phyloP scores from a whole-genome alignment of 2,113 vertebrate species.

The Pyrgilauda ruficollis region DNA sequence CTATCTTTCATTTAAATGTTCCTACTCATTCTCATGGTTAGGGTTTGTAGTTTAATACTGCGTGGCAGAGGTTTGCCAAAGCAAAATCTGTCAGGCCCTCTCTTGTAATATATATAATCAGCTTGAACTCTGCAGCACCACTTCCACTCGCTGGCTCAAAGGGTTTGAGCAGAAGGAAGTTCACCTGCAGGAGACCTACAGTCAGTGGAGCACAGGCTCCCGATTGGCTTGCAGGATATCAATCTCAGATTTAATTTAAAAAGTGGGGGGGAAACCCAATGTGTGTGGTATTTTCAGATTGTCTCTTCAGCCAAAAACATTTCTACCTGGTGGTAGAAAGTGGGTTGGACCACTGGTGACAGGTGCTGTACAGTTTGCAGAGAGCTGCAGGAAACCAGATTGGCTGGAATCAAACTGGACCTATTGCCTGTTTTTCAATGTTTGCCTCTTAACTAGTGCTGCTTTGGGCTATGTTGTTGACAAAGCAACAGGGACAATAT shows the following conservation, averaged over 20 bases:
- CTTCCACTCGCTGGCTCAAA: neutral
- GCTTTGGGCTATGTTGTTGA: neutral
- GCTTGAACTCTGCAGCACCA: neutral
- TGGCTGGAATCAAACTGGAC: neutral
- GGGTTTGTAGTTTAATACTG: neutral
- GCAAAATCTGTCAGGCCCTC: neutral
- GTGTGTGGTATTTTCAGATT: neutral
- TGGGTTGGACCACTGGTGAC: neutral
- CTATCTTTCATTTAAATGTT: constrained; percentile 39
- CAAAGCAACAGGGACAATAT: neutral
- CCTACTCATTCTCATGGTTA: neutral
- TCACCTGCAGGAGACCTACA: neutral
- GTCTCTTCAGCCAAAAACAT: neutral
- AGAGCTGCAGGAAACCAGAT: neutral
- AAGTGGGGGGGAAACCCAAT: fast-evolving
- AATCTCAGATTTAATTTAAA: neutral
- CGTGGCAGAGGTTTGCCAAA: neutral
- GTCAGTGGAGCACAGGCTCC: neutral
- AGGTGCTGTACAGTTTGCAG: neutral
- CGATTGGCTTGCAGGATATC: neutral
- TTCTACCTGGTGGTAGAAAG: neutral
- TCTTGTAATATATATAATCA: neutral
- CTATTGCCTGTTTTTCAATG: neutral
- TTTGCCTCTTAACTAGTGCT: neutral
- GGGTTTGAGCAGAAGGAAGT: neutral